Evolutionary conservation across 2,888 invertebrate genomes (phyloP), one percentile per base, ranked within the genome.

Genomic region (Pyrrhia umbra): DNA sequence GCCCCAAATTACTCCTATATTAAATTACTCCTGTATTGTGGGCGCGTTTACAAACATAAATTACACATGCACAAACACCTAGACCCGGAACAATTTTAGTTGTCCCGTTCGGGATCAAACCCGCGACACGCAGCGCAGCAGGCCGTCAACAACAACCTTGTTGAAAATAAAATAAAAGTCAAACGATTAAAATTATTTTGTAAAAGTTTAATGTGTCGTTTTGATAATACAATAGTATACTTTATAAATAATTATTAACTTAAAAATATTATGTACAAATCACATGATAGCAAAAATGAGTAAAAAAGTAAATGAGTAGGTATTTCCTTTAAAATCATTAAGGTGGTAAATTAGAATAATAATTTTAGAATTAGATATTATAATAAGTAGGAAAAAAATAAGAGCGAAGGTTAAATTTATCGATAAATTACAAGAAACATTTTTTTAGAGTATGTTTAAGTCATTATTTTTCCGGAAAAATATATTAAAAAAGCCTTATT

Each of bases 161-260:
- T 15, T 27, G 45, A 2, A 27, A 54, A 43, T 23, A 56, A 47
- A 73, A 68, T 56, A 46, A 40, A 61, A 66, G 6, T 9, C n/a
- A 16, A 16, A 25, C 25, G 40, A 0, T 47, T 54, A 61, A 61
- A 67, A 62, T 30, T 65, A 58, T 68, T 75, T 81, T 86, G 85
- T 83, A 85, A 87, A 86, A 84, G 74, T 90, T 89, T 90, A 89
- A 85, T 89, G 82, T 85, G 82, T 78, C 78, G 75, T 77, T 79
- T n/a, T 82, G 61, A 72, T 83, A 83, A 78, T 85, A 84, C 80
- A 84, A 80, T 77, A 68, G 61, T 69, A 68, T 68, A 79, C 46
- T 60, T 75, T 71, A 62, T 74, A 74, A 69, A 74, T 68, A 69
- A 66, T 69, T 60, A 62, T 67, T 67, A 75, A 73, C 69, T 65